Conservation (phyloP, 92 coral and sea anemone species). For the Bergia sp. region DNA sequence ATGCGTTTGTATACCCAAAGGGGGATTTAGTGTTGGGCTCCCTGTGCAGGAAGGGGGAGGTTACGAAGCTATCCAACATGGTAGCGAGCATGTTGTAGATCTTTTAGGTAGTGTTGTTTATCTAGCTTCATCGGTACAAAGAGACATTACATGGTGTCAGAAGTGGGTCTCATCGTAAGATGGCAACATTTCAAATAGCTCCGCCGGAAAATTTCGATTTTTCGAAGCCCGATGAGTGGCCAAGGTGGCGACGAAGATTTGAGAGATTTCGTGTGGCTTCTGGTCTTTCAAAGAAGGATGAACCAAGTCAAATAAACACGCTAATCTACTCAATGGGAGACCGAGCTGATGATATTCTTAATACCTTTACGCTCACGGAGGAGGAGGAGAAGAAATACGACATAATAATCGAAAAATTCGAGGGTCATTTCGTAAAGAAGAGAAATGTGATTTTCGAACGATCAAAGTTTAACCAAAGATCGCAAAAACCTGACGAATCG, state of each 20-base stretch:
- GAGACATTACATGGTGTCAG: constrained; percentile 14
- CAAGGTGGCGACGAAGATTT: constrained; percentile 36
- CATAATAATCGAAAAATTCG: constrained; percentile 34
- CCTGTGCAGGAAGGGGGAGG: background rate
- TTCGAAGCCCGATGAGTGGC: constrained; percentile 24
- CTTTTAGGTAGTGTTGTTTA: constrained; percentile 11
- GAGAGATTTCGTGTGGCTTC: constrained; percentile 37
- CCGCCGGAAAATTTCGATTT: constrained; percentile 1
- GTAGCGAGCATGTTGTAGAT: background rate
- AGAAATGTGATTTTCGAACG: constrained; percentile 57
- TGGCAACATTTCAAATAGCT: constrained; percentile 1
- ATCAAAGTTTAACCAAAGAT: constrained; percentile 55
- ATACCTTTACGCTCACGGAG: constrained; percentile 53
- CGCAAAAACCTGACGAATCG: constrained; percentile 53
- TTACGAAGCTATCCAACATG: background rate
- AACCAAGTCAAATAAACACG: constrained; percentile 38
- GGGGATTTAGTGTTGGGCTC: constrained; percentile 11
- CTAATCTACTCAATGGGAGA: constrained; percentile 58
- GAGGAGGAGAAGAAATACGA: constrained; percentile 44
- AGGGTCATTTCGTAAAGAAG: constrained; percentile 46
- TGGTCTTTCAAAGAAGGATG: constrained; percentile 19
- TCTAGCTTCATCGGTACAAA: background rate
- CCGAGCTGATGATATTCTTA: constrained; percentile 57
- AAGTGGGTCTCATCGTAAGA: background rate
- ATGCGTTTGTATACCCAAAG: too few species aligned